Evolutionary conservation across 1,140 invertebrate species (phyloP), one percentile per base, ranked within the genome.

Genomic region (Pentalonia nigronervosa): DNA sequence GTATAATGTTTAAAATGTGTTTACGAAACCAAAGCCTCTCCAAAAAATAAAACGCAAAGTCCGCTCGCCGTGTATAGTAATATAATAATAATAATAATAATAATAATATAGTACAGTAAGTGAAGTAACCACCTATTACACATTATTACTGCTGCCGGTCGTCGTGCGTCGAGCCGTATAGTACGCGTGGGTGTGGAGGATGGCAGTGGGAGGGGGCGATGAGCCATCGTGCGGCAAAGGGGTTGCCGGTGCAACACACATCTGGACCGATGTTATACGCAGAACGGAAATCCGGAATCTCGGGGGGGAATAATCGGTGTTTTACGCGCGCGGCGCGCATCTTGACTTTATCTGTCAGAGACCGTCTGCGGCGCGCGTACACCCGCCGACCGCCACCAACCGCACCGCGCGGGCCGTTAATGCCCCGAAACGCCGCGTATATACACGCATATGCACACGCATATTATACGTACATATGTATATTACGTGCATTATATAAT

Each of bases 291-390:
- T 91, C 90, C 90, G 90, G 90, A 91, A 81, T 47, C 56, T 76
- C 41, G 41, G 90, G n/a, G 90, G 90, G 67, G 67, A 91, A 91
- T 83, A 83, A 91, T 91, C 90, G 90, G 90, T 91, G 90, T 91
- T 91, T 91, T 91, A 91, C 90, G 45, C 81, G 90, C 90, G 90
- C 56, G 41, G 56, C 90, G 90, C 90, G 90, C 90, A 91, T 91
- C 90, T 91, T 91, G 90, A 91, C 90, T 91, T 91, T 91, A 91
- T 91, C 90, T 91, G 90, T 91, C 90, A 91, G 90, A 91, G 87
- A 7, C 67, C 90, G 90, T 91, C 90, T 50, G 25, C n/a, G n/a
- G n/a, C 90, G 11, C 90, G 48, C 86, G 14, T n/a, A 47, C 8
- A 17, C 30, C 47, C 45, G 4, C 47, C 45, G 11, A 25, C 30